Conservation (phyloP, 2,888 invertebrate species). For the Salpingus planirostris region DNA sequence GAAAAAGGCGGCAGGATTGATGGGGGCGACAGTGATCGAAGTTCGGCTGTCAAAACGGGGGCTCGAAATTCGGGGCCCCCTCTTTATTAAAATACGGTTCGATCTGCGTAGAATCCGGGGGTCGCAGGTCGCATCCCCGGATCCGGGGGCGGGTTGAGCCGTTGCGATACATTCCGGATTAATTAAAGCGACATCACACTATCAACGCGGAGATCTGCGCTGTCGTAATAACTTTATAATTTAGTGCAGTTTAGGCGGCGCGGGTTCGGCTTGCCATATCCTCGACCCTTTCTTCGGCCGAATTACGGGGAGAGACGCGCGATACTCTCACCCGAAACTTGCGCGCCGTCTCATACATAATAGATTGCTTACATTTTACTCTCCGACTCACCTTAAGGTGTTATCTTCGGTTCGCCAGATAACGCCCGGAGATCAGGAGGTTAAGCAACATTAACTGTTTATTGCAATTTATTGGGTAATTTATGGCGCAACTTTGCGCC, state of each 20-base stretch:
- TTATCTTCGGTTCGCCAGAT: slow-evolving; percentile 38
- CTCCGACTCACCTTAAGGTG: slow-evolving; percentile 33
- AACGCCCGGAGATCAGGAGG: slow-evolving; percentile 39
- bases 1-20: slow-evolving; percentile 39
- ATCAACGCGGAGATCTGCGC: slow-evolving; percentile 43
- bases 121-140: slow-evolving; percentile 15
- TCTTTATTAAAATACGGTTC: no score
- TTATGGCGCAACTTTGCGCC: slow-evolving; percentile 26
- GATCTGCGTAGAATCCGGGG: neutral
- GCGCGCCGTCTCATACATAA: slow-evolving; percentile 35
- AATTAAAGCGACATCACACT: slow-evolving; percentile 46
- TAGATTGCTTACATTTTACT: slow-evolving; percentile 39
- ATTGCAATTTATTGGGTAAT: slow-evolving; percentile 34
- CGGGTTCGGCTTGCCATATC: slow-evolving; percentile 13
- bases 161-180: slow-evolving; percentile 43
- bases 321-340: slow-evolving; percentile 31
- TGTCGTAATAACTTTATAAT: slow-evolving; percentile 47
- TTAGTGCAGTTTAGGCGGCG: slow-evolving; percentile 40
- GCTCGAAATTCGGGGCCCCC: slow-evolving; percentile 15
- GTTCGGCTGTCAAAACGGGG: slow-evolving; percentile 29
- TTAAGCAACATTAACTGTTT: slow-evolving; percentile 44
- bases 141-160: no score
- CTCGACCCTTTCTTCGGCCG: slow-evolving; percentile 28
- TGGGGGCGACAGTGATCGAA: slow-evolving; percentile 40
- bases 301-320: slow-evolving; percentile 36